Percentiles rank a stretch among this genome's conserved stretches.
These are phyloP conservation scores for Dysmachus trigonus DNA, from an alignment of 2,888 invertebrate species.

Conservation along the genomic window DNA sequence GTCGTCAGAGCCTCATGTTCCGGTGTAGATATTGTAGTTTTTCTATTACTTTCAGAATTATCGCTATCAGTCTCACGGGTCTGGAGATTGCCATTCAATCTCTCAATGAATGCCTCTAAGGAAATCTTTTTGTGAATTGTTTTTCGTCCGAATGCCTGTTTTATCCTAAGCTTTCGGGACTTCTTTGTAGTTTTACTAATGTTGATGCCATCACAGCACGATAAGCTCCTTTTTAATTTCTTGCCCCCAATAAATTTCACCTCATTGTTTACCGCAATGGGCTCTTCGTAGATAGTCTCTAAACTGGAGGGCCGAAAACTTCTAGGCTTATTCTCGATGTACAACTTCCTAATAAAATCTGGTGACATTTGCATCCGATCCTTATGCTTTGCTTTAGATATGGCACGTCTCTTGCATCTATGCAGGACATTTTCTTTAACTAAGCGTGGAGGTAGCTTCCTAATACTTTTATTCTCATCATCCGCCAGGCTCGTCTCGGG, in stretches of 20 bases:
- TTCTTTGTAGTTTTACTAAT: constrained; percentile 12
- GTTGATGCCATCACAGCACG: constrained; percentile 3
- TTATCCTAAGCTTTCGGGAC: background rate
- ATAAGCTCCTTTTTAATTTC: background rate
- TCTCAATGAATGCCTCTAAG: background rate
- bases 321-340: background rate
- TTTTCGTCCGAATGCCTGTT: background rate
- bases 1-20: background rate
- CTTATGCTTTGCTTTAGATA: constrained; percentile 7
- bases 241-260: background rate
- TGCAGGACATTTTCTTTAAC: background rate
- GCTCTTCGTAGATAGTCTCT: constrained; percentile 29
- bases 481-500: no score
- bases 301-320: background rate
- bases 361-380: background rate
- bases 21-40: background rate
- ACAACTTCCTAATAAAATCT: background rate
- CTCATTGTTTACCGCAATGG: background rate
- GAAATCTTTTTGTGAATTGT: background rate
- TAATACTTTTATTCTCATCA: background rate
- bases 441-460: background rate
- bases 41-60: background rate
- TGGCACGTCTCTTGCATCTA: background rate
- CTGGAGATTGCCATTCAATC: background rate
- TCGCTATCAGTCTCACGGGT: background rate